phyloP scores from a whole-genome alignment of 53 echinoderm and acorn worm species.

The Pentamera pediparva region DNA sequence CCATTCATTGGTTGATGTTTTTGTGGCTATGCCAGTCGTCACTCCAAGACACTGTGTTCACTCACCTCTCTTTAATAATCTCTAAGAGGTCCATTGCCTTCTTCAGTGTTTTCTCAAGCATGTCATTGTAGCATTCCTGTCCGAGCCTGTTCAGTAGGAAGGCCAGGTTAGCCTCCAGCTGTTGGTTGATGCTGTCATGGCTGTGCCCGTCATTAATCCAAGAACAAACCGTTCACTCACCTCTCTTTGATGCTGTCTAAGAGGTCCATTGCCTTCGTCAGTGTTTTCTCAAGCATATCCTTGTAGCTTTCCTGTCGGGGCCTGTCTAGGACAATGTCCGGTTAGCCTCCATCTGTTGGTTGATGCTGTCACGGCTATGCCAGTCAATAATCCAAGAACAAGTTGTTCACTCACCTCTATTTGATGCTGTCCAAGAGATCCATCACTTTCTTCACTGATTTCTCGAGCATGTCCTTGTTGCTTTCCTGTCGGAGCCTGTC shows the following conservation, averaged over 20 bases:
- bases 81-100: slow-evolving; percentile 69
- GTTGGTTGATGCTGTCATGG: too few relatives aligned
- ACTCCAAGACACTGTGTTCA: not conserved
- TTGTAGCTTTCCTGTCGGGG: slow-evolving; percentile 42
- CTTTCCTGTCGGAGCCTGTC: slow-evolving; percentile 91
- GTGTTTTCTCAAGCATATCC: slow-evolving; percentile 43
- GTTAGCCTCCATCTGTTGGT: too few relatives aligned
- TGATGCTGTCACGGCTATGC: too few relatives aligned
- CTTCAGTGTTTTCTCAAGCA: slow-evolving; percentile 50
- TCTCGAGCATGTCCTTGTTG: slow-evolving; percentile 68
- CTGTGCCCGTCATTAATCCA: too few relatives aligned
- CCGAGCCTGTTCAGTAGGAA: slow-evolving; percentile 87
- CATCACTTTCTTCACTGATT: slow-evolving; percentile 56
- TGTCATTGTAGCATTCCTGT: slow-evolving; percentile 84
- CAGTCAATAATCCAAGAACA: not conserved
- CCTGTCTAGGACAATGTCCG: slow-evolving; percentile 82
- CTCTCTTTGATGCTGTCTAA: slow-evolving; percentile 75
- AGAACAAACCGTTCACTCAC: too few relatives aligned
- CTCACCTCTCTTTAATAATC: slow-evolving; percentile 76
- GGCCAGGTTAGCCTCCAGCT: slow-evolving; percentile 93
- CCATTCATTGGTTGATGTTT: too few relatives aligned
- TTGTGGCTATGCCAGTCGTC: too few relatives aligned
- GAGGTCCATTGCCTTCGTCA: slow-evolving; percentile 61
- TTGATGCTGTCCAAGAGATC: slow-evolving; percentile 72
- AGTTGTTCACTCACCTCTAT: slow-evolving; percentile 45